These are phyloP conservation scores for Mycteria americana DNA, from an alignment of 2,797 vertebrate species.

Conservation along the genomic window DNA sequence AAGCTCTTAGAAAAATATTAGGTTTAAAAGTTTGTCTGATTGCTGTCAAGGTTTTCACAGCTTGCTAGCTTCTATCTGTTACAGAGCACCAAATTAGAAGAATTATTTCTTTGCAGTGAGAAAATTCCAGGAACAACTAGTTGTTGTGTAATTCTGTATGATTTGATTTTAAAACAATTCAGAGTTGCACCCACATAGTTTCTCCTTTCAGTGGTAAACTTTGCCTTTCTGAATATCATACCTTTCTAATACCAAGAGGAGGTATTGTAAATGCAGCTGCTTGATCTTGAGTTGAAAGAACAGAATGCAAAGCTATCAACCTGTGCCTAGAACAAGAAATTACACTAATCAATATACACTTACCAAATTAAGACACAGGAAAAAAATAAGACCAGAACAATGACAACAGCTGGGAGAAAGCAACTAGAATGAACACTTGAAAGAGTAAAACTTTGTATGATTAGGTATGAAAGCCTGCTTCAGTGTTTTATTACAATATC, in stretches of 20 bases:
- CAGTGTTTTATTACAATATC: not conserved
- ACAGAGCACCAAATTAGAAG: not conserved
- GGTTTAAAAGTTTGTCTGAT: not conserved
- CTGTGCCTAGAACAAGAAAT: slow-evolving; percentile 79
- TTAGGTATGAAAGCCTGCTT: not conserved
- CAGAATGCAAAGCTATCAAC: slow-evolving; percentile 92
- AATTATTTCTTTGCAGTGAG: not conserved
- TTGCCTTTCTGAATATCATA: slow-evolving; percentile 53
- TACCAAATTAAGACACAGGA: not conserved
- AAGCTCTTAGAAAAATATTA: not conserved
- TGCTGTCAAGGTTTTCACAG: not conserved
- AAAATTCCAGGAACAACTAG: not conserved
- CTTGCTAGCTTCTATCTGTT: not conserved
- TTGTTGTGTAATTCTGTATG: not conserved
- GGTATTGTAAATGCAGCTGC: slow-evolving; percentile 90
- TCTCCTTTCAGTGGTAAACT: not conserved
- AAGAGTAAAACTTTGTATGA: not conserved
- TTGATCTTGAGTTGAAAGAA: slow-evolving; percentile 94
- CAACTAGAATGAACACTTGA: not conserved
- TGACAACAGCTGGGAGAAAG: not conserved
- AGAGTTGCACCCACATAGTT: not conserved
- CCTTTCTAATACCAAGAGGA: slow-evolving; percentile 91
- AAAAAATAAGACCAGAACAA: not conserved
- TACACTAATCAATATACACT: not conserved
- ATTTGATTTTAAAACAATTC: not conserved